These are phyloP conservation scores for Vireo altiloquus DNA, from an alignment of 2,113 vertebrate genomes.

Conservation along the genomic window DNA sequence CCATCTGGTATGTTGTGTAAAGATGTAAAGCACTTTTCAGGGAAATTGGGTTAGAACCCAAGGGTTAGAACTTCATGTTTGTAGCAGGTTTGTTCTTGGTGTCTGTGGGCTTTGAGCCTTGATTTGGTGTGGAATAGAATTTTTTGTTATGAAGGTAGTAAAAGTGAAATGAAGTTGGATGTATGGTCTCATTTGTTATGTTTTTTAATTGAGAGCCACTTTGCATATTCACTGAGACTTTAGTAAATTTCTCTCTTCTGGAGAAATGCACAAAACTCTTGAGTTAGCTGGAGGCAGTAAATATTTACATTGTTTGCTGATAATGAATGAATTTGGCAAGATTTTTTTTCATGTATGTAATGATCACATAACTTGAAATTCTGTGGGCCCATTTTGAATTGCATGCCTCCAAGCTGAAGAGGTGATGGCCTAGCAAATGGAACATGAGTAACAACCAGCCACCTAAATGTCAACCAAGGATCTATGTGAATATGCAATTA, in stretches of 20 bases:
- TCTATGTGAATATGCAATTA: background rate
- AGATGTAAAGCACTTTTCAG: background rate
- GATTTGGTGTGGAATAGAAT: background rate
- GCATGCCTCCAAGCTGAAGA: background rate
- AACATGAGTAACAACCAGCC: background rate
- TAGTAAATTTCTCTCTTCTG: background rate
- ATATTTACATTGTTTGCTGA: background rate
- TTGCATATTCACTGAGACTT: background rate
- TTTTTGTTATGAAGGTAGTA: rapidly evolving
- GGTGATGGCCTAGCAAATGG: background rate
- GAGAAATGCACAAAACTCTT: background rate
- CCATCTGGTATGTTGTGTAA: rapidly evolving
- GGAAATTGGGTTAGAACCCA: background rate
- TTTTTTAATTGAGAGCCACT: background rate
- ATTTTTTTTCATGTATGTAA: rapidly evolving
- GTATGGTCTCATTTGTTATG: background rate
- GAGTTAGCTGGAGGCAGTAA: background rate
- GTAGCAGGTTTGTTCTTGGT: background rate
- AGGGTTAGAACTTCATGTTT: rapidly evolving
- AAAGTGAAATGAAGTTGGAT: background rate
- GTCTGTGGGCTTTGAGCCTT: background rate
- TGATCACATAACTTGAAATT: background rate
- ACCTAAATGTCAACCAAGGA: background rate
- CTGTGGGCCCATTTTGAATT: background rate
- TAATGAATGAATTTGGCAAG: background rate